Evolutionary conservation across 2,888 invertebrate genomes (phyloP).

Genomic region (Nomada flava): DNA sequence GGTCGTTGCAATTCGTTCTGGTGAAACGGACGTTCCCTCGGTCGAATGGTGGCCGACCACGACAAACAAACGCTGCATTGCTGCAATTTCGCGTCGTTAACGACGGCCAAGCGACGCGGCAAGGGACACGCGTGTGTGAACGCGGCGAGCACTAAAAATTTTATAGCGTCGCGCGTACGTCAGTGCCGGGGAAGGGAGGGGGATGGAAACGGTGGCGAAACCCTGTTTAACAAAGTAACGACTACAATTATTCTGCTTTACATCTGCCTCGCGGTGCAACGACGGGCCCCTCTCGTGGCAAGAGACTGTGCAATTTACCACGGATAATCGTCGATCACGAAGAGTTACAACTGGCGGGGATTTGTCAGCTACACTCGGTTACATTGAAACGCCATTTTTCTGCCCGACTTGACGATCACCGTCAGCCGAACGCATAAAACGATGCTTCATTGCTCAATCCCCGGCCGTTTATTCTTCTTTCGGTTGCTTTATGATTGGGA

Average conservation of each 20-base stretch:
- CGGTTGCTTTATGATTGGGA: too few relatives aligned
- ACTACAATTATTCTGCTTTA: slow-evolving; percentile 71
- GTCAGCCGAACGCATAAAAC: slow-evolving; percentile 11
- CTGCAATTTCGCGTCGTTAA: slow-evolving; percentile 69
- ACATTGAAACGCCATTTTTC: slow-evolving; percentile 44
- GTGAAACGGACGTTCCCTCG: slow-evolving; percentile 51
- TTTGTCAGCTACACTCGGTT: slow-evolving; percentile 58
- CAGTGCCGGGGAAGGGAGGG: neutral
- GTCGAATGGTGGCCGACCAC: slow-evolving; percentile 52
- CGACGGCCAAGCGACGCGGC: slow-evolving; percentile 49
- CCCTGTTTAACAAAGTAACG: slow-evolving; percentile 72
- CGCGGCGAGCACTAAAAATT: slow-evolving; percentile 63
- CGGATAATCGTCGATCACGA: slow-evolving; percentile 68
- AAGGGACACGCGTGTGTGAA: slow-evolving; percentile 38
- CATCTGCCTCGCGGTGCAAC: slow-evolving; percentile 54
- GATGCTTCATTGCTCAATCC: slow-evolving; percentile 13
- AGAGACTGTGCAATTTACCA: slow-evolving; percentile 55
- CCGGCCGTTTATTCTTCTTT: too few relatives aligned
- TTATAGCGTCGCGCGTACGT: slow-evolving; percentile 63
- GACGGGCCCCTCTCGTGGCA: slow-evolving; percentile 27
- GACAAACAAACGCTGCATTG: slow-evolving; percentile 65
- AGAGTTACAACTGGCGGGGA: slow-evolving; percentile 61
- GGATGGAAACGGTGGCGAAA: slow-evolving; percentile 48
- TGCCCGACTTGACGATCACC: slow-evolving; percentile 3
- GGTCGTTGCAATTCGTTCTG: slow-evolving; percentile 58